These are phyloP conservation scores for Conchocele bisecta DNA, from an alignment of 2,888 invertebrate genomes.

Conservation along the genomic window DNA sequence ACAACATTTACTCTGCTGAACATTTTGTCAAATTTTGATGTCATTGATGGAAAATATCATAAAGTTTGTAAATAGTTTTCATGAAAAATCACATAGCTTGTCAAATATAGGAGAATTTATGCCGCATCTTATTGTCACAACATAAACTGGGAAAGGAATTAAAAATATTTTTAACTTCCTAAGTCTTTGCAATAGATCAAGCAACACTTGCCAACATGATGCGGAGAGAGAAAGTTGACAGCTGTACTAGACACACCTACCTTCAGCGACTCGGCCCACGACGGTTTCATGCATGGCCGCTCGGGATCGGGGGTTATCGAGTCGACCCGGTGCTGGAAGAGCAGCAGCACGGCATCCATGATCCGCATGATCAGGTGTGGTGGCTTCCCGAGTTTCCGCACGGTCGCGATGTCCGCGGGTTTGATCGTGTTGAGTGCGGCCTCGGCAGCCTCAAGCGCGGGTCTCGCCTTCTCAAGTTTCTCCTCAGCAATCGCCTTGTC, in stretches of 20 bases:
- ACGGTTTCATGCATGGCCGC: constrained; percentile 78
- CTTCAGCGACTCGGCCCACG: constrained; percentile 82
- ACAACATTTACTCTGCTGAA: no score
- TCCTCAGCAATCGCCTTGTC: constrained; percentile 81
- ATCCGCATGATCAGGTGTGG: constrained; percentile 83
- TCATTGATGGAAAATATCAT: no score
- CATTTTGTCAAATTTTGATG: no score
- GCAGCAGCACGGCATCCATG: constrained; percentile 82
- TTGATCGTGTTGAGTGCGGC: constrained; percentile 84
- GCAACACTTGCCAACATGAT: no score
- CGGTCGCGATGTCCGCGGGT: constrained; percentile 82
- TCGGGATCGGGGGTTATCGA: constrained; percentile 79
- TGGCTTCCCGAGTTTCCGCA: constrained; percentile 82
- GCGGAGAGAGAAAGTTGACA: background rate
- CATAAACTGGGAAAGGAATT: no score
- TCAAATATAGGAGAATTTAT: no score
- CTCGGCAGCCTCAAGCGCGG: constrained; percentile 83
- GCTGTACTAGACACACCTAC: constrained; percentile 63
- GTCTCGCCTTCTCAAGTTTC: constrained; percentile 81
- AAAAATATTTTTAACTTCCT: no score
- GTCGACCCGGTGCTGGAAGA: constrained; percentile 80
- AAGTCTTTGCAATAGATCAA: no score
- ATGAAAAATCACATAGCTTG: no score
- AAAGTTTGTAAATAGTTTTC: no score
- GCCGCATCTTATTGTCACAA: no score